Evolutionary conservation across 64 coral and sea anemone species (phyloP).

Genomic region (Exaiptasia diaphana): DNA sequence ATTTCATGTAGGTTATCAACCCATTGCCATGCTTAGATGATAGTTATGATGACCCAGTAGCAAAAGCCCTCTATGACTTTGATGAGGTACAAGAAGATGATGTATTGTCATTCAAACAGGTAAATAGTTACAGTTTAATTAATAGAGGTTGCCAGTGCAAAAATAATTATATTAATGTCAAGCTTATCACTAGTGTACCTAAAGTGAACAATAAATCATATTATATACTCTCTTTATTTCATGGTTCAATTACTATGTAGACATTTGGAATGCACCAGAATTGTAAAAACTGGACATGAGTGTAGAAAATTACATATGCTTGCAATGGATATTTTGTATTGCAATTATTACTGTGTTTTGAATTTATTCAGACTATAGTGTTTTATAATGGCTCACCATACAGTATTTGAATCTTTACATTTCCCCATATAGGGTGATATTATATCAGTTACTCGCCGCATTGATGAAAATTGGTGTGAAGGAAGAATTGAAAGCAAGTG

Average conservation of each 20-base stretch:
- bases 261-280: too few relatives aligned
- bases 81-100: constrained; percentile 88
- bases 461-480: constrained; percentile 93
- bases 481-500: constrained; percentile 58
- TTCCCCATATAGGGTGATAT: constrained; percentile 91
- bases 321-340: too few relatives aligned
- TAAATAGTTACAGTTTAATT: neutral
- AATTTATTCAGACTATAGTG: too few relatives aligned
- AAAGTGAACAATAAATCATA: too few relatives aligned
- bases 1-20: constrained; percentile 44
- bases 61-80: constrained; percentile 92
- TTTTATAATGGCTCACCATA: too few relatives aligned
- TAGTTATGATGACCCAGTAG: constrained; percentile 55
- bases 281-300: too few relatives aligned
- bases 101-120: constrained; percentile 81
- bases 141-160: neutral
- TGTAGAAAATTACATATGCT: too few relatives aligned
- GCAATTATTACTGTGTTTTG: too few relatives aligned
- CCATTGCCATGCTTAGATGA: constrained; percentile 74
- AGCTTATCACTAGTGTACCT: too few relatives aligned
- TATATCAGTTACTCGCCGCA: constrained; percentile 59
- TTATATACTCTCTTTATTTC: too few relatives aligned
- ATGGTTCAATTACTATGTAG: too few relatives aligned
- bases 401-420: too few relatives aligned
- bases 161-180: neutral